Evolutionary conservation across 2,888 invertebrate genomes (phyloP).

Genomic region (Meghimatium bilineatum): DNA sequence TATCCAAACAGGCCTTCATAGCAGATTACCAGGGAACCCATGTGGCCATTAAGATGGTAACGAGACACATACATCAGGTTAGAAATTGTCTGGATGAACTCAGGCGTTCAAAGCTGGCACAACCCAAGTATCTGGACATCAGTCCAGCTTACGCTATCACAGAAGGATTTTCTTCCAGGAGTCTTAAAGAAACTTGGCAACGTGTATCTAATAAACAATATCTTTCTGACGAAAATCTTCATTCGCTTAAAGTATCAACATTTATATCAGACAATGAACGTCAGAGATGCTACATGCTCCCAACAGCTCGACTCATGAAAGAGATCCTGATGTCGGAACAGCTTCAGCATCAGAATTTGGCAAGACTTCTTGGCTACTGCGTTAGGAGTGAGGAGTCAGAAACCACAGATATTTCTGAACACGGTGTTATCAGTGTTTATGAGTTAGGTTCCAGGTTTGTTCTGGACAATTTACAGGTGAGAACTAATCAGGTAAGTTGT

Average conservation of each 20-base stretch:
- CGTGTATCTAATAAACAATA: neutral
- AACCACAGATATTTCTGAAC: slow-evolving; percentile 70
- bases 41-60: slow-evolving; percentile 74
- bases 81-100: slow-evolving; percentile 64
- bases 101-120: slow-evolving; percentile 36
- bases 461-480: slow-evolving; percentile 60
- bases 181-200: neutral
- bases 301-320: slow-evolving; percentile 75
- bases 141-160: neutral
- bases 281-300: slow-evolving; percentile 64
- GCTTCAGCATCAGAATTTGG: slow-evolving; percentile 69
- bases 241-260: no score
- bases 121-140: slow-evolving; percentile 10
- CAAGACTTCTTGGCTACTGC: slow-evolving; percentile 71
- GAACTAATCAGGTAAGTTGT: neutral
- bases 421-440: slow-evolving; percentile 71
- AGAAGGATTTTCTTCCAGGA: neutral
- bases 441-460: slow-evolving; percentile 69
- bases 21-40: slow-evolving; percentile 62
- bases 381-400: slow-evolving; percentile 73
- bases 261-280: slow-evolving; percentile 29
- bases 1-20: slow-evolving; percentile 73
- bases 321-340: slow-evolving; percentile 72
- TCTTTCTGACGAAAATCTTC: neutral
- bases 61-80: slow-evolving; percentile 71